phyloP scores from a whole-genome alignment of 2,888 invertebrate genomes.

The Platycnemis pennipes region DNA sequence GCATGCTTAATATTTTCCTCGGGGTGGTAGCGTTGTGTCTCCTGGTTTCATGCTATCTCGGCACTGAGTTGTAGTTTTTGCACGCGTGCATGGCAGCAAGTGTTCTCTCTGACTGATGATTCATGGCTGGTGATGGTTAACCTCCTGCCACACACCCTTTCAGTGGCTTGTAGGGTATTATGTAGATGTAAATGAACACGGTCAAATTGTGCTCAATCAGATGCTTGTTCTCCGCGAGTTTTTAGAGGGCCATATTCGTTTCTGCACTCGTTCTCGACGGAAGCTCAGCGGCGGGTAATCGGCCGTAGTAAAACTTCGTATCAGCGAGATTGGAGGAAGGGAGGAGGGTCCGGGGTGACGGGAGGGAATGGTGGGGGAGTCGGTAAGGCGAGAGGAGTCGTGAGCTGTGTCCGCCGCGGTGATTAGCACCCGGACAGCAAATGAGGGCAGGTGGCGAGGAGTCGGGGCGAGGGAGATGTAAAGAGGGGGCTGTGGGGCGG shows the following conservation, averaged over 20 bases:
- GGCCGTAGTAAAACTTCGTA: background rate
- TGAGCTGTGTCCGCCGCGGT: background rate
- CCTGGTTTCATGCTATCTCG: too few relatives aligned
- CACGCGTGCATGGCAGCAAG: too few relatives aligned
- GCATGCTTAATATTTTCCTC: too few relatives aligned
- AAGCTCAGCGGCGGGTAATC: background rate
- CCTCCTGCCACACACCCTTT: too few relatives aligned
- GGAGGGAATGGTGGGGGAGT: background rate
- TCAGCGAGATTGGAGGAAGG: background rate
- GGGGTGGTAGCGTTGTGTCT: too few relatives aligned
- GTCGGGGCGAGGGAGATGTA: background rate
- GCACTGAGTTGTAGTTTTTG: too few relatives aligned
- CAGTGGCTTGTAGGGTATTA: too few relatives aligned
- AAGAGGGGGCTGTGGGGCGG: background rate
- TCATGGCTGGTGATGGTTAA: too few relatives aligned
- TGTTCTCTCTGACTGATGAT: too few relatives aligned
- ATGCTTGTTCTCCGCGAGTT: too few relatives aligned
- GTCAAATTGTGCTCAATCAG: too few relatives aligned
- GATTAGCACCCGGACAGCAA: slow-evolving; percentile 33
- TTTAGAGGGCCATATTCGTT: background rate
- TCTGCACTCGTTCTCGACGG: background rate
- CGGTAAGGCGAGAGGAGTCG: background rate
- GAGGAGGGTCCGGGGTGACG: background rate
- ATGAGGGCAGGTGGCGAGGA: slow-evolving; percentile 13
- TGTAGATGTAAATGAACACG: too few relatives aligned